Evolutionary conservation across 2,113 vertebrate genomes (phyloP).

Genomic region (Petaurus breviceps): DNA sequence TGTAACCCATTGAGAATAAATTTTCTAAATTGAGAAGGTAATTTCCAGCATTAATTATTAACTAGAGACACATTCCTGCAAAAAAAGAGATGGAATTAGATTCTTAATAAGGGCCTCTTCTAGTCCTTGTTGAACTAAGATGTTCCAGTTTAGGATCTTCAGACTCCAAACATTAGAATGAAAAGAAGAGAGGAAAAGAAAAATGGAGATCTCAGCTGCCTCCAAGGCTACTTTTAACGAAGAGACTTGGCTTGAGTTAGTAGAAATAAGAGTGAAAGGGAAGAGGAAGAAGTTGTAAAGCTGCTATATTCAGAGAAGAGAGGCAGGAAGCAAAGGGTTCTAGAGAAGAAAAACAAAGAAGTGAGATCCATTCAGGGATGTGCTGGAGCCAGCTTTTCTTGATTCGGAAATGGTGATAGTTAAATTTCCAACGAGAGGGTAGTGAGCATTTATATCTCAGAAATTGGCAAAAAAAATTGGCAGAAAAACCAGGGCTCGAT

Average conservation of each 20-base stretch:
- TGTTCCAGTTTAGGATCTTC: not conserved
- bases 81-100: not conserved
- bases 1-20: not conserved
- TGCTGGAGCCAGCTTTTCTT: not conserved
- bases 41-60: not conserved
- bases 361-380: not conserved
- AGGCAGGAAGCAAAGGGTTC: not conserved
- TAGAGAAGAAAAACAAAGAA: not conserved
- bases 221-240: not conserved
- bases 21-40: not conserved
- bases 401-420: not conserved
- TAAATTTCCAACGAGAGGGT: not conserved
- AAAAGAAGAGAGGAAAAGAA: not conserved
- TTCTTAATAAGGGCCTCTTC: not conserved
- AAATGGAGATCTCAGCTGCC: not conserved
- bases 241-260: not conserved
- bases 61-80: not conserved
- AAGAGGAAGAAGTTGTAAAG: not conserved
- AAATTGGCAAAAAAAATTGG: not conserved
- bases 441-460: not conserved
- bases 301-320: not conserved
- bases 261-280: not conserved
- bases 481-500: not conserved
- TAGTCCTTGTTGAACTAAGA: not conserved
- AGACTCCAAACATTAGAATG: not conserved